Evolutionary conservation across 2,888 invertebrate genomes (phyloP), one percentile per base, ranked within the genome.

Genomic region (Microctonus hyperodae): DNA sequence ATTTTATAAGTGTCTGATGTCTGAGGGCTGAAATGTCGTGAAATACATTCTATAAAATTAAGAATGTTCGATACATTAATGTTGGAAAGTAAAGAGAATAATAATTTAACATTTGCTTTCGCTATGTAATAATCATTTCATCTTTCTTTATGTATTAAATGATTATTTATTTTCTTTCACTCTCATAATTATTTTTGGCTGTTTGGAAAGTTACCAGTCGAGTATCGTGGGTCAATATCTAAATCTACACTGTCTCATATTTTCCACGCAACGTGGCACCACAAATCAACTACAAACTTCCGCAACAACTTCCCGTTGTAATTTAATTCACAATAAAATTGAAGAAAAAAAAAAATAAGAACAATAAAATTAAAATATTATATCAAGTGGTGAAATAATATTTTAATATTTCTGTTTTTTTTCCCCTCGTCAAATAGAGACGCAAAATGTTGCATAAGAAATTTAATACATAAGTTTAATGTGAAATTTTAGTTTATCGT

Each of bases 221-320:
- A 70, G 69, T 37, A 33, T 65, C 53, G 59, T 25, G 33, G 40
- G 48, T 58, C 50, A 37, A 50, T 57, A 51, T 59, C n/a, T 56
- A 51, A 58, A 72, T 69, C 73, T 76, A 44, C 71, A 50, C 53
- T n/a, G 7, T 44, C 44, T 16, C 44, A 2, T 6, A 44, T 50
- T 71, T 59, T 62, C 51, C 64, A 65, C 78, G 72, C 75, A 59
- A 51, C 71, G 78, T 55, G 78, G 76, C 78, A 75, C 77, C 78
- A 78, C 78, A 68, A 68, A 70, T 67, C 65, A 55, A 22, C 4
- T 48, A n/a, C 10, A 22, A 31, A 59, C n/a, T 23, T 35, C 28
- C 20, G 25, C 1, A 13, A 50, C 31, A 23, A 57, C 22, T 57
- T 37, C 44, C 44, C 20, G 20, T n/a, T 10, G 20, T 33, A 3